Conservation (phyloP, 2,888 invertebrate genomes). For the Drosophila cognata region DNA sequence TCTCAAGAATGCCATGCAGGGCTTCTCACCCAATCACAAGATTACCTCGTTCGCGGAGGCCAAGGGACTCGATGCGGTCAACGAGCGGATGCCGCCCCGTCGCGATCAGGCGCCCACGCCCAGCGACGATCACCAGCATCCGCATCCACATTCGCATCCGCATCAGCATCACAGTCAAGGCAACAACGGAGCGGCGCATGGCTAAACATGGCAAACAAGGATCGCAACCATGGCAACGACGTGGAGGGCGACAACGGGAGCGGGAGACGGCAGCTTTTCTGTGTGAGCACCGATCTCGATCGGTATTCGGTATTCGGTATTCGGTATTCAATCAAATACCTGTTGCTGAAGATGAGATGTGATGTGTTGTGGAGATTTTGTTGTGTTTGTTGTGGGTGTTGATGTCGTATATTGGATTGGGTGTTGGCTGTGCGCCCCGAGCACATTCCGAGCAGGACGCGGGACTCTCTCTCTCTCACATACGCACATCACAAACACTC, state of each 20-base stretch:
- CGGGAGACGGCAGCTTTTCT: constrained; percentile 9
- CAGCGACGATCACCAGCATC: constrained; percentile 76
- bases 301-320: constrained; percentile 9
- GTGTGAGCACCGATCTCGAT: constrained; percentile 14
- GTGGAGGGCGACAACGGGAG: constrained; percentile 25
- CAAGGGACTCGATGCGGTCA: constrained; percentile 94
- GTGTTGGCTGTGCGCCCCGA: constrained; percentile 9
- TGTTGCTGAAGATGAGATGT: constrained; percentile 13
- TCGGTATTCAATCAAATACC: constrained; percentile 6
- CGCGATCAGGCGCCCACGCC: constrained; percentile 92
- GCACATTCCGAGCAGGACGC: neutral
- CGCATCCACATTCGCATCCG: constrained; percentile 52
- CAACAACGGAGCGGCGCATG: constrained; percentile 75
- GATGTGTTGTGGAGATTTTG: constrained; percentile 8
- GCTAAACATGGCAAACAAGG: constrained; percentile 61
- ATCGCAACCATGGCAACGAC: constrained; percentile 19
- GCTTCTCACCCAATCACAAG: constrained; percentile 98
- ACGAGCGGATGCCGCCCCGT: constrained; percentile 99
- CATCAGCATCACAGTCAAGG: constrained; percentile 64
- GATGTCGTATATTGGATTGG: constrained; percentile 5
- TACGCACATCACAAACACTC: neutral
- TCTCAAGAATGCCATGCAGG: constrained; percentile 97
- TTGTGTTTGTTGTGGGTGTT: constrained; percentile 3
- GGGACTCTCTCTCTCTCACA: neutral
- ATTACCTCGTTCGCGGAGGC: constrained; percentile 98